These are phyloP conservation scores for Neuroscelio doddi DNA, from an alignment of 2,888 invertebrate species.

Conservation along the genomic window DNA sequence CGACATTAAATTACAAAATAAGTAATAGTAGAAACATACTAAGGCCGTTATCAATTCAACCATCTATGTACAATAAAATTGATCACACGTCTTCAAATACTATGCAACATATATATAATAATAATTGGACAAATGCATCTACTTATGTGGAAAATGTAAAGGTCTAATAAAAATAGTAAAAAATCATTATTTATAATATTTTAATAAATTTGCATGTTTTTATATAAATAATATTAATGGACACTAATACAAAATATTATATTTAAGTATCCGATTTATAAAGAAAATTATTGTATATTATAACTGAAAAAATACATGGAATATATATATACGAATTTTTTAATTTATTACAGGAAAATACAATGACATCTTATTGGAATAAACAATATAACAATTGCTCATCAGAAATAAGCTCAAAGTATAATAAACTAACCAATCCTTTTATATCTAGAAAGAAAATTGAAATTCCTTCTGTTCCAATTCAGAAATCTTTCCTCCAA, in stretches of 20 bases:
- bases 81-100: background rate
- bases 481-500: too few species aligned
- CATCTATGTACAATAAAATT: background rate
- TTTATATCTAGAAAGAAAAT: background rate
- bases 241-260: background rate
- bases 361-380: background rate
- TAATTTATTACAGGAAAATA: background rate
- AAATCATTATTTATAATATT: background rate
- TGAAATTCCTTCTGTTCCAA: too few species aligned
- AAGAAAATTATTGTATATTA: background rate
- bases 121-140: slow-evolving; percentile 12
- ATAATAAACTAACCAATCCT: background rate
- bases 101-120: slow-evolving; percentile 9
- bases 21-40: slow-evolving; percentile 5
- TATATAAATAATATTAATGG: too few species aligned
- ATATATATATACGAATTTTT: background rate
- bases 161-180: background rate
- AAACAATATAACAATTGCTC: background rate
- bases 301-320: background rate
- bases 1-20: slow-evolving; percentile 4
- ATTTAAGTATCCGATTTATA: background rate
- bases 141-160: slow-evolving; percentile 13
- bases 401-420: background rate
- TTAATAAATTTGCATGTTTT: background rate
- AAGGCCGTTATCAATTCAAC: background rate